These are phyloP conservation scores for Ormyrus nitidulus DNA, from an alignment of 2,888 invertebrate genomes.

Conservation along the genomic window DNA sequence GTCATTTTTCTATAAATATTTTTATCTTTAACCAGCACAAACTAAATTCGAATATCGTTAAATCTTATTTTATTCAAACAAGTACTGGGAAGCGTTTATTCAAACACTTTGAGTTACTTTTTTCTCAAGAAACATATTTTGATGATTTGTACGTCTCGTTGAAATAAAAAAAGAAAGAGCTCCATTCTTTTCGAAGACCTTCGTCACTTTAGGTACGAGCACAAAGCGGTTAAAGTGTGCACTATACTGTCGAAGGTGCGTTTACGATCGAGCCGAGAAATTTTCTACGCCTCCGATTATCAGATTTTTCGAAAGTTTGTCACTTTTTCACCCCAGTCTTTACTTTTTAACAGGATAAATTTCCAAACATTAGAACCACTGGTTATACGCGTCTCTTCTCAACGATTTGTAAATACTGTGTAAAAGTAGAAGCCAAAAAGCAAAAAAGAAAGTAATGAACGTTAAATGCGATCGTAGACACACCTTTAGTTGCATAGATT, in stretches of 20 bases:
- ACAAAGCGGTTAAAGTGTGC: slow-evolving; percentile 25
- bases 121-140: background rate
- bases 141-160: slow-evolving; percentile 22
- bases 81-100: no score
- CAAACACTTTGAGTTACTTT: no score
- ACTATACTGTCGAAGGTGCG: slow-evolving; percentile 30
- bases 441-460: background rate
- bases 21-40: no score
- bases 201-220: slow-evolving; percentile 33
- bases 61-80: no score
- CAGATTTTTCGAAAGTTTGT: no score
- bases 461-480: slow-evolving; percentile 31
- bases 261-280: slow-evolving; percentile 31
- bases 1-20: slow-evolving; percentile 1
- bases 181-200: background rate
- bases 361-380: background rate
- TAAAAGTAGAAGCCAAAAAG: no score
- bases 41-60: no score
- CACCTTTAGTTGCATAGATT: slow-evolving; percentile 21
- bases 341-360: background rate
- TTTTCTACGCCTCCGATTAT: background rate
- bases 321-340: background rate
- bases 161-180: background rate
- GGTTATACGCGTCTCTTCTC: no score
- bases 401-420: no score